Evolutionary conservation across 2,113 vertebrate species (phyloP).

Genomic region (Entomyzon cyanotis): DNA sequence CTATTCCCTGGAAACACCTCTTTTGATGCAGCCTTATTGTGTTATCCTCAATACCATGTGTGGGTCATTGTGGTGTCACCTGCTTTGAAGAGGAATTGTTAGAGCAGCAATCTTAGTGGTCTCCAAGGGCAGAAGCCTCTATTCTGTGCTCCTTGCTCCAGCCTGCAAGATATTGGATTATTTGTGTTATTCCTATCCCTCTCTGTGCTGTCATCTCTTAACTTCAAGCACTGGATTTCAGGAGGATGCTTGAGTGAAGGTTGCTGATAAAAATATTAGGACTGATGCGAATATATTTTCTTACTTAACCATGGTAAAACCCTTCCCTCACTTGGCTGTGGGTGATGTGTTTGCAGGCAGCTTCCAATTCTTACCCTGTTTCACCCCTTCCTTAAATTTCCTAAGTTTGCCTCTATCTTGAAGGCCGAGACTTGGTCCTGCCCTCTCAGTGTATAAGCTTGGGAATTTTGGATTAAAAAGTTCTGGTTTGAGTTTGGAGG

Average conservation of each 20-base stretch:
- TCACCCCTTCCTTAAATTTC: neutral
- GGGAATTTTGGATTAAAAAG: neutral
- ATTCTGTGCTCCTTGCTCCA: neutral
- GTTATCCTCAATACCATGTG: rapidly evolving
- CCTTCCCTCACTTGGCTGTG: neutral
- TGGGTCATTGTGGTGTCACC: neutral
- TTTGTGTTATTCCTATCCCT: neutral
- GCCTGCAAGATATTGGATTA: neutral
- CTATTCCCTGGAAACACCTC: neutral
- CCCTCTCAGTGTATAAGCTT: neutral
- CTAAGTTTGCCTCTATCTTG: neutral
- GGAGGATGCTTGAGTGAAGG: neutral
- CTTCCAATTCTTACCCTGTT: neutral
- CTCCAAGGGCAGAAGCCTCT: neutral
- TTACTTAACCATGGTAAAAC: neutral
- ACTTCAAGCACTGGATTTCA: neutral
- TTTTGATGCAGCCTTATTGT: rapidly evolving
- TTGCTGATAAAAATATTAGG: neutral
- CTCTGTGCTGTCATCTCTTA: neutral
- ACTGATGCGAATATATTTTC: neutral
- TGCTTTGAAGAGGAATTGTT: neutral
- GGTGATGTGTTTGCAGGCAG: neutral
- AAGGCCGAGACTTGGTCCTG: neutral
- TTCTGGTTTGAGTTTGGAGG: neutral
- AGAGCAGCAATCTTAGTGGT: neutral